phyloP scores from a whole-genome alignment of 2,888 invertebrate species.

The Pammene aurita region DNA sequence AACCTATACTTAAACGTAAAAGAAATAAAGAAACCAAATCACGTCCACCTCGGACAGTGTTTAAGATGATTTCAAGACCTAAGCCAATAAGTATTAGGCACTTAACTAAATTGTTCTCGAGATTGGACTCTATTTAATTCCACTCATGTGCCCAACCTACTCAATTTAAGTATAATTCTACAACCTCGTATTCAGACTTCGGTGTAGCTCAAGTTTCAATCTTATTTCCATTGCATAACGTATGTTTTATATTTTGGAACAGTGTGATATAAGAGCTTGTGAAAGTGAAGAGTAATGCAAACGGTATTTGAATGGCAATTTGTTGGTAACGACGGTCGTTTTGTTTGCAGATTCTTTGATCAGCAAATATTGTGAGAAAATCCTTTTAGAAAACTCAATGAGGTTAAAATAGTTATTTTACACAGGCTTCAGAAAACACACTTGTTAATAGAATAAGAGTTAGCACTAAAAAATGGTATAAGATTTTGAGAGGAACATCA shows the following conservation, averaged over 20 bases:
- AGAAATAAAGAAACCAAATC: neutral
- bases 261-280: neutral
- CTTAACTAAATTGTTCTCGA: conserved; percentile 13
- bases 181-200: neutral
- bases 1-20: neutral
- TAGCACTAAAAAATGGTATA: no score
- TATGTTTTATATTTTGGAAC: neutral
- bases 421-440: neutral
- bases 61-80: conserved; percentile 10
- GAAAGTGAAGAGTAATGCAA: neutral
- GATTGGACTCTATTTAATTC: conserved; percentile 15
- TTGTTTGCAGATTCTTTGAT: conserved; percentile 6
- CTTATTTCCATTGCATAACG: neutral
- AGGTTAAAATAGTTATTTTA: neutral
- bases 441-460: no score
- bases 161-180: neutral
- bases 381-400: neutral
- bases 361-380: neutral
- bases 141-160: conserved; percentile 8
- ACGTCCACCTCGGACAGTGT: neutral
- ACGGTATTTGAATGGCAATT: conserved; percentile 8
- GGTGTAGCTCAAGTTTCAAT: neutral
- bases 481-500: no score
- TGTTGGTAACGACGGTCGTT: neutral
- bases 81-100: conserved; percentile 5